Conservation (phyloP, 2,113 vertebrate genomes). For the Trichechus manatus region DNA sequence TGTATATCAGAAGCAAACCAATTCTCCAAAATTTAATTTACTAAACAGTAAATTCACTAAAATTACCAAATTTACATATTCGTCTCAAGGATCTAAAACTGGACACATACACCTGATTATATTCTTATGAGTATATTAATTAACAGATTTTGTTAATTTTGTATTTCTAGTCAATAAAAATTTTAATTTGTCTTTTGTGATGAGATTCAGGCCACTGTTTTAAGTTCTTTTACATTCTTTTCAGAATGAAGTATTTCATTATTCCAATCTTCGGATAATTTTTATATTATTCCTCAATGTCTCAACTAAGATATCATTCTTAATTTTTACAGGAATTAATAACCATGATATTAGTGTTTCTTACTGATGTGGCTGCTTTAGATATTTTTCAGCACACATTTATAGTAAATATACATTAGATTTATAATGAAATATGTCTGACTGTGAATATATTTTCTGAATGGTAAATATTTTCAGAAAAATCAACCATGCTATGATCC, state of each 20-base stretch:
- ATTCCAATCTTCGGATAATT: slow-evolving; percentile 12
- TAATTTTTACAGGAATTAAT: slow-evolving; percentile 12
- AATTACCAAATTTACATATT: slow-evolving; percentile 43
- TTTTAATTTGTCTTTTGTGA: slow-evolving; percentile 2
- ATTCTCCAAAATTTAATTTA: slow-evolving; percentile 25
- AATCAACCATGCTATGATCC: background rate
- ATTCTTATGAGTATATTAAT: slow-evolving; percentile 26
- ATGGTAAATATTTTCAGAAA: slow-evolving; percentile 24
- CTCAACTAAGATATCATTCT: slow-evolving; percentile 2
- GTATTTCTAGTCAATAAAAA: slow-evolving; percentile 14
- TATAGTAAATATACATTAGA: background rate
- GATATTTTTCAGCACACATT: background rate
- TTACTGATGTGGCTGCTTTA: background rate
- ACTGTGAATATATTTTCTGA: slow-evolving; percentile 10
- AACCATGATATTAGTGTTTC: slow-evolving; percentile 46
- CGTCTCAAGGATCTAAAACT: slow-evolving; percentile 1
- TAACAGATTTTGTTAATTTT: slow-evolving; percentile 36
- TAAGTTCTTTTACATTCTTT: background rate
- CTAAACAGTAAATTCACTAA: slow-evolving; percentile 20
- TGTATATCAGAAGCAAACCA: background rate
- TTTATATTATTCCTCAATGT: background rate
- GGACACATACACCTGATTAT: background rate
- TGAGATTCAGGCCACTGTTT: background rate
- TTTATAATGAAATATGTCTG: background rate
- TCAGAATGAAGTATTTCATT: slow-evolving; percentile 38